Evolutionary conservation across 92 coral and sea anemone species (phyloP), one percentile per base, ranked within the genome.

Genomic region (Isaurus tuberculatus): DNA sequence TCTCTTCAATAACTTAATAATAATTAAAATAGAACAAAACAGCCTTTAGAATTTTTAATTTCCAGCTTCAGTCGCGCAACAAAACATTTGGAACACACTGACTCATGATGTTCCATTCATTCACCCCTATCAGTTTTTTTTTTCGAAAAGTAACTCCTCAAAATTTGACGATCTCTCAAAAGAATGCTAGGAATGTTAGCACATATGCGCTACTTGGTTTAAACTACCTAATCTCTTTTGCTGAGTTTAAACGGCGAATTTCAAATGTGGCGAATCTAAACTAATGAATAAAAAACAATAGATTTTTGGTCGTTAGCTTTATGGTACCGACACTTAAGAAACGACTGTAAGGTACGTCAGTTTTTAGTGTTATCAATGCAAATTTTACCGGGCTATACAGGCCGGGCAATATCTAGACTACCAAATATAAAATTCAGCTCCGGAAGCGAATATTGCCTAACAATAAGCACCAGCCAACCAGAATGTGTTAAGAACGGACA

Each of bases 391-490:
- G 15, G 25, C 13, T 11, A 15, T 46, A 10, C 15, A 32, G 51
- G 82, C 31, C 32, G 42, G 82, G 31, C 82, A 77, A 36, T 77
- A 58, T 75, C 49, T 20, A 7, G 27, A 55, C 67, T 75, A 57
- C 3, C 57, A 4, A 20, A 75, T 36, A 58, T 30, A 25, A 77
- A 30, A 32, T 31, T 36, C 1, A 33, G 3, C 82, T 36, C 82
- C 82, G 82, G 82, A 77, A 77, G 48, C 53, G 15, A 33, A 58
- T 77, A 77, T 77, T 77, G 70, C 48, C 23, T 46, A 23, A 60
- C 82, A 58, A 73, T 57, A 31, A 22, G 19, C 46, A 32, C 30
- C 68, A 75, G 48, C 81, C 81, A 77, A 77, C 82, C 82, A 77
- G 69, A 36, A 40, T 20, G 82, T 58, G 51, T 32, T 34, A 43